Evolutionary conservation across 2,113 vertebrate species (phyloP).

Genomic region (Tychaedon coryphoeus): DNA sequence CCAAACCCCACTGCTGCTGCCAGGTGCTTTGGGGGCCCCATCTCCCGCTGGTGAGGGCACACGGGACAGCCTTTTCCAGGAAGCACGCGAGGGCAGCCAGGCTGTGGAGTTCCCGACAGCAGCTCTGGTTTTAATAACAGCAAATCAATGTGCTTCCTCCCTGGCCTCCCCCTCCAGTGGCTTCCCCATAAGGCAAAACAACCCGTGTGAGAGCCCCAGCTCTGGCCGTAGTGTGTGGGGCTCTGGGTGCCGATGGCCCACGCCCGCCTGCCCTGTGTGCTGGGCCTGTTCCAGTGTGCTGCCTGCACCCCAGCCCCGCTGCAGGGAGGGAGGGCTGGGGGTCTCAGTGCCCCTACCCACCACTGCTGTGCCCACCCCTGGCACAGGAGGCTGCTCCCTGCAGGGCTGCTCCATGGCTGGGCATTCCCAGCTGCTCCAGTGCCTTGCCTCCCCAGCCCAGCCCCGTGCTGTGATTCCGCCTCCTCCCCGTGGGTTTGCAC

Average conservation of each 20-base stretch:
- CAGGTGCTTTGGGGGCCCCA: background rate
- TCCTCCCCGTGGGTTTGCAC: conserved; percentile 50
- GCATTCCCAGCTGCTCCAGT: background rate
- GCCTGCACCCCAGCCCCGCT: background rate
- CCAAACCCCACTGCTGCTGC: background rate
- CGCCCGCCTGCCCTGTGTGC: background rate
- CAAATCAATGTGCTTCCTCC: conserved; percentile 44
- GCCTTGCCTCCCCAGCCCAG: background rate
- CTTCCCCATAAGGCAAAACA: background rate
- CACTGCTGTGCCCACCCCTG: background rate
- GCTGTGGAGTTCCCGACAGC: conserved; percentile 57
- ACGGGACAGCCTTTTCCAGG: conserved; percentile 35
- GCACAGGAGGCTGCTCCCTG: background rate
- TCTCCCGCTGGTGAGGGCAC: background rate
- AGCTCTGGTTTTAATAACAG: conserved; percentile 67
- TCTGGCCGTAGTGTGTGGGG: fast-evolving
- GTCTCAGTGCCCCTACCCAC: background rate
- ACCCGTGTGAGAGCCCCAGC: background rate
- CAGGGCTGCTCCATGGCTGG: background rate
- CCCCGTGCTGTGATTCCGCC: background rate
- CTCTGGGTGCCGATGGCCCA: background rate
- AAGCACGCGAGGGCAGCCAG: conserved; percentile 21
- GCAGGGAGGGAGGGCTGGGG: background rate
- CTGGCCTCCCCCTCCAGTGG: background rate
- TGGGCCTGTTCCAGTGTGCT: fast-evolving